Evolutionary conservation across 2,113 vertebrate genomes (phyloP), one percentile per base, ranked within the genome.

Genomic region (Hippoglossus stenolepis): DNA sequence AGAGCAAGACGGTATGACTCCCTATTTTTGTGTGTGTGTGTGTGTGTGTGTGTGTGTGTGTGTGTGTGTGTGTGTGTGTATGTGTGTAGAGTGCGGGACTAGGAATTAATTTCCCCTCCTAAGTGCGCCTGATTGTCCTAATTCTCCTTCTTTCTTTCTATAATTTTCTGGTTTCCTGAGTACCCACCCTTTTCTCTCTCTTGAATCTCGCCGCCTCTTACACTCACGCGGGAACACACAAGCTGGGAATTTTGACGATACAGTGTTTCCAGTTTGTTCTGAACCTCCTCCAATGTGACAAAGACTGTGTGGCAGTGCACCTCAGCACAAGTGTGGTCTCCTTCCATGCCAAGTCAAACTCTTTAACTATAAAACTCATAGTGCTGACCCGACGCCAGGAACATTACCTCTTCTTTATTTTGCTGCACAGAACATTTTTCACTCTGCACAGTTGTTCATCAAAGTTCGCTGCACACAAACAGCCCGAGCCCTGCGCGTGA

Each of bases 1-100:
- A 84, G 98, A 99, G 76, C 97, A 99, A 92, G 97, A 99, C 84
- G 98, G 98, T 99, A 98, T 80, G 96, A 59, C 53, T 43, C 40
- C 40, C 40, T 13, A 43, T 43, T 43, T 91, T 60, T 49, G 21
- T 54, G 65, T 71, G 75, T 82, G 75, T 51, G 45, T 65, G 70
- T 81, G 71, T 79, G 57, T 77, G 66, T 45, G 43, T 80, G 49
- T 54, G 69, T 69, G 75, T 83, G 72, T 51, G 40, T 66, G 69
- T 82, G 74, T 80, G 58, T 76, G 63, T 43, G 43, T 80, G 58
- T 77, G 63, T 43, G 43, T 51, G 40, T 66, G 69, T 82, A 72
- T 80, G 58, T 78, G 65, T 43, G 47, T 76, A 40, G 53, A 23
- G 21, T 21, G 24, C 7, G 40, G 51, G 31, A 28, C 5, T 6